Conservation (phyloP, 2,113 vertebrate species). For the Pachyramphus minor region DNA sequence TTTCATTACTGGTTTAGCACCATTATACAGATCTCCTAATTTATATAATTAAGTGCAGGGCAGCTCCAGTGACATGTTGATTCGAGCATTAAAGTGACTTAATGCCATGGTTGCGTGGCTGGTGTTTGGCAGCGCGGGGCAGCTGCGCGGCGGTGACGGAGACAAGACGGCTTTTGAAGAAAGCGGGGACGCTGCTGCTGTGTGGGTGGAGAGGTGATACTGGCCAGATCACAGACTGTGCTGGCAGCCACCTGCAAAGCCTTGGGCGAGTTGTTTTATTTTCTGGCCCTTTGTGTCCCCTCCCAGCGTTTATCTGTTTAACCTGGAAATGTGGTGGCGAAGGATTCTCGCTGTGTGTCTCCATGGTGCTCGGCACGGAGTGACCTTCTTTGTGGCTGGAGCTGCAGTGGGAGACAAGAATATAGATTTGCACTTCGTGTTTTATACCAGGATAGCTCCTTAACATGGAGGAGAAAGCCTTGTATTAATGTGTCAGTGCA, state of each 20-base stretch:
- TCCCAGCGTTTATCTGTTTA: not conserved
- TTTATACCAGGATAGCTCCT: not conserved
- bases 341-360: not conserved
- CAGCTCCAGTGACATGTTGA: not conserved
- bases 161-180: not conserved
- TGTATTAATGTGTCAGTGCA: not conserved
- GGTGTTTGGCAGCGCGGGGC: not conserved
- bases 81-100: not conserved
- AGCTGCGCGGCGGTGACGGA: accelerated
- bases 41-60: constrained; percentile 7
- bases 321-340: not conserved
- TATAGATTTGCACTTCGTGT: not conserved
- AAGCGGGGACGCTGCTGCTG: accelerated
- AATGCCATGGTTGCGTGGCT: accelerated
- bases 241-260: not conserved
- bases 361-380: accelerated
- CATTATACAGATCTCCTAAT: constrained; percentile 28
- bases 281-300: not conserved
- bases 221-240: not conserved
- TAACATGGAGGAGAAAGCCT: not conserved
- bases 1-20: constrained; percentile 48
- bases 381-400: not conserved
- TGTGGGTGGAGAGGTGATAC: not conserved
- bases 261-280: not conserved
- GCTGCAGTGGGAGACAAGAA: not conserved